Evolutionary conservation across 2,797 vertebrate genomes (phyloP).

Genomic region (Acanthornis magna): DNA sequence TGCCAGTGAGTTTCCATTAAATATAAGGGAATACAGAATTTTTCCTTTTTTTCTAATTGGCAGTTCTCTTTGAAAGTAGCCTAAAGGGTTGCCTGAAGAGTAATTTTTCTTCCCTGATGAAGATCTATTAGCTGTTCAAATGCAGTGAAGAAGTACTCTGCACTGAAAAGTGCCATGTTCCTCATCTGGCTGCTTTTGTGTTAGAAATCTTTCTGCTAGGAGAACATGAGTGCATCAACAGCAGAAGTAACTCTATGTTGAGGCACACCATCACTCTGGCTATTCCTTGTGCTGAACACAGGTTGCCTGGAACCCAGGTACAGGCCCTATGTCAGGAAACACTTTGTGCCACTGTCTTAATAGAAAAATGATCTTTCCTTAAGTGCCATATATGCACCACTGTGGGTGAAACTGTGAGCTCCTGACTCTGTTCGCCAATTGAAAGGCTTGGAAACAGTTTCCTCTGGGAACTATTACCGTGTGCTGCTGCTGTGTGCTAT

Average conservation of each 20-base stretch:
- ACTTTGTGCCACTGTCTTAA: not conserved
- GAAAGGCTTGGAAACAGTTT: not conserved
- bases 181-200: not conserved
- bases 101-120: not conserved
- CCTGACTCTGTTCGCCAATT: not conserved
- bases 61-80: not conserved
- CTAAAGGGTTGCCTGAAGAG: not conserved
- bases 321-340: not conserved
- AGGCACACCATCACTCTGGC: not conserved
- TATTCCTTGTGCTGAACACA: not conserved
- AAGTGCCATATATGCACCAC: not conserved
- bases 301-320: not conserved
- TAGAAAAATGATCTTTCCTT: not conserved
- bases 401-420: not conserved
- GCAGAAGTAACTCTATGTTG: not conserved
- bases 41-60: not conserved
- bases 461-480: not conserved
- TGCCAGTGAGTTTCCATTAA: not conserved
- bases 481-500: not conserved
- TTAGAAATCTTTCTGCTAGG: not conserved
- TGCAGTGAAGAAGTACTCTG: not conserved
- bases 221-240: not conserved
- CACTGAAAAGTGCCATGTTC: not conserved
- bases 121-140: not conserved
- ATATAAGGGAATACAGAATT: not conserved